Evolutionary conservation across 2,797 vertebrate genomes (phyloP).

Genomic region (Fistularia commersonii): DNA sequence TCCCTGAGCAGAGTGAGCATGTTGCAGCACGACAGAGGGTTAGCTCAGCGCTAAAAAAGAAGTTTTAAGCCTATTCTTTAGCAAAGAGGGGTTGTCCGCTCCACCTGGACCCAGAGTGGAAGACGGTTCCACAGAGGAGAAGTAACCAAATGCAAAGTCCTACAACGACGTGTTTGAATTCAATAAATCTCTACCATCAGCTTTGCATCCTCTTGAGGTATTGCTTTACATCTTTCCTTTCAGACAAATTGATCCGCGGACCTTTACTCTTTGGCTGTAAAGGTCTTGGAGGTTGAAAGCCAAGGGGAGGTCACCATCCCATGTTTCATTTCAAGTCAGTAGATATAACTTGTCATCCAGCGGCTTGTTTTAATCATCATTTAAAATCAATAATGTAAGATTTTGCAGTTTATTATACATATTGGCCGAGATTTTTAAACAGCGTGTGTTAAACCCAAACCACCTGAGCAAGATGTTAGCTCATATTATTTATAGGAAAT

Average conservation of each 20-base stretch:
- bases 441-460: too few relatives aligned
- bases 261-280: conserved; percentile 25
- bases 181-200: conserved; percentile 1
- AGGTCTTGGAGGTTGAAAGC: conserved; percentile 39
- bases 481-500: too few relatives aligned
- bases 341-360: conserved; percentile 10
- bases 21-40: too few relatives aligned
- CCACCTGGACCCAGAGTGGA: too few relatives aligned
- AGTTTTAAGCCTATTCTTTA: too few relatives aligned
- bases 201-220: conserved; percentile 16
- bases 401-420: conserved; percentile 5
- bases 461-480: too few relatives aligned
- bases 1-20: too few relatives aligned
- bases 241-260: conserved; percentile 50
- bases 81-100: too few relatives aligned
- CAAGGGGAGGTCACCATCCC: conserved; percentile 16
- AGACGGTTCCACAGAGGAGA: too few relatives aligned
- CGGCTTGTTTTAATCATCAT: conserved; percentile 22
- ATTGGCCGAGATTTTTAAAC: too few relatives aligned
- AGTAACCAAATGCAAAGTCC: too few relatives aligned
- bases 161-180: neutral
- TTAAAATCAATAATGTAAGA: conserved; percentile 25
- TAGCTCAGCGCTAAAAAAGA: too few relatives aligned
- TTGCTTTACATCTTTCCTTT: conserved; percentile 28
- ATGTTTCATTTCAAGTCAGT: conserved; percentile 49